These are phyloP conservation scores for Drosophila maculinotata DNA, from an alignment of 2,888 invertebrate genomes.

Conservation along the genomic window DNA sequence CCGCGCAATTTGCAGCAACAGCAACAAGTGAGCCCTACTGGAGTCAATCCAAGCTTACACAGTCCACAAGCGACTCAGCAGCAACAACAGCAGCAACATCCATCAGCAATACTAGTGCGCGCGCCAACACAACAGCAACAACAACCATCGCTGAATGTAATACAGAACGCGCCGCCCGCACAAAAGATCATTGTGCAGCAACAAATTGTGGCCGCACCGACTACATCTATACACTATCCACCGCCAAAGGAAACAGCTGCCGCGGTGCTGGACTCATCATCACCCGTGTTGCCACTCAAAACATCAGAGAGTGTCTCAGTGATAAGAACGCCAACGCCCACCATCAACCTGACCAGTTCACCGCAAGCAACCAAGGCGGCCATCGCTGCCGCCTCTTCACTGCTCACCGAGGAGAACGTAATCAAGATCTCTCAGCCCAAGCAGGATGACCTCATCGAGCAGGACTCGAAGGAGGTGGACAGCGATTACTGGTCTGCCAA, in stretches of 20 bases:
- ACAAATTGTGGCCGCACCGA: conserved; percentile 67
- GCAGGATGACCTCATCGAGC: conserved; percentile 85
- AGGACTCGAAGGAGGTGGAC: conserved; percentile 88
- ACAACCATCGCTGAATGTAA: conserved; percentile 65
- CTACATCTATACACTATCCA: conserved; percentile 54
- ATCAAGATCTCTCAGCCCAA: conserved; percentile 82
- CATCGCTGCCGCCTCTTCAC: conserved; percentile 43
- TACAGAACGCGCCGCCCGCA: conserved; percentile 78
- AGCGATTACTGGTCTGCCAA: conserved; percentile 92
- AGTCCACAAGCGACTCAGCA: conserved; percentile 41
- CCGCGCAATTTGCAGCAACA: conserved; percentile 50
- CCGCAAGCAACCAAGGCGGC: conserved; percentile 41
- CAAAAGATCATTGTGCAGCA: conserved; percentile 77
- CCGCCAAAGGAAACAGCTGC: conserved; percentile 28
- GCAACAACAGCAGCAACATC: conserved; percentile 27
- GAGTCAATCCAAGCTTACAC: conserved; percentile 22
- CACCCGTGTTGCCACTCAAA: conserved; percentile 44
- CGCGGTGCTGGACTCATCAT: conserved; percentile 1
- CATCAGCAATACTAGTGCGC: conserved; percentile 14
- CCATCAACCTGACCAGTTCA: conserved; percentile 48
- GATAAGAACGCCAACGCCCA: conserved; percentile 67
- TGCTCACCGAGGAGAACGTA: conserved; percentile 82
- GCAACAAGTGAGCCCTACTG: conserved; percentile 52
- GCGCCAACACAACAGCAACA: conserved; percentile 40
- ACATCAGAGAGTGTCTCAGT: conserved; percentile 72